A percentile compares a stretch with the other conserved stretches of the same genome.
These are phyloP conservation scores for Choloepus didactylus DNA, from an alignment of 2,797 vertebrate species.

Conservation along the genomic window DNA sequence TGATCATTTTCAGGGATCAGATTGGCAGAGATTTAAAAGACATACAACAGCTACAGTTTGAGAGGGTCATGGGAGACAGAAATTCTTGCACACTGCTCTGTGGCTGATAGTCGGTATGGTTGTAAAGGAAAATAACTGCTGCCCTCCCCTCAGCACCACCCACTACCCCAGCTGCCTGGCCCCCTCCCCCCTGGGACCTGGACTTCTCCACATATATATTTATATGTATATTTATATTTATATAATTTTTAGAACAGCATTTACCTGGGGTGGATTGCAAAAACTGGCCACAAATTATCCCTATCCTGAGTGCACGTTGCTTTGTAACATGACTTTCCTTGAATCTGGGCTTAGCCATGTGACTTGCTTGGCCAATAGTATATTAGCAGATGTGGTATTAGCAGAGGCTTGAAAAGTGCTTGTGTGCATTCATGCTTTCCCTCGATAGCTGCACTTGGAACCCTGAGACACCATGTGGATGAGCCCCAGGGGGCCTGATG, in stretches of 20 bases:
- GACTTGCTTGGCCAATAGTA: background rate
- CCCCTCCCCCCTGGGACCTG: background rate
- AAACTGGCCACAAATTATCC: slow-evolving; percentile 15
- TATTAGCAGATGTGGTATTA: background rate
- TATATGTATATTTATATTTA: too few relatives aligned
- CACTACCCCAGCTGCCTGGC: background rate
- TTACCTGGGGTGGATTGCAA: background rate
- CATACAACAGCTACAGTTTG: background rate
- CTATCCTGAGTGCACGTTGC: background rate
- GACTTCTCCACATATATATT: background rate
- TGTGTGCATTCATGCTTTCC: background rate
- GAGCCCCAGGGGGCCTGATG: background rate
- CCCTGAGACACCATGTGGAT: background rate
- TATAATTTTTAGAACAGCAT: background rate
- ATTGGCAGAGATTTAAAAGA: slow-evolving; percentile 18
- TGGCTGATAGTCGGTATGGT: background rate
- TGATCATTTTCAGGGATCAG: background rate
- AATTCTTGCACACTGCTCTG: background rate
- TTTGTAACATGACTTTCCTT: slow-evolving; percentile 16
- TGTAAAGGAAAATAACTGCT: background rate
- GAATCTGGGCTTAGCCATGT: background rate
- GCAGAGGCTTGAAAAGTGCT: background rate
- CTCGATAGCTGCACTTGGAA: background rate
- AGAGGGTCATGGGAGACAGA: slow-evolving; percentile 27
- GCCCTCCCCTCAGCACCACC: background rate